Conservation (phyloP, 2,888 invertebrate species). For the Eristalinus aeneus region DNA sequence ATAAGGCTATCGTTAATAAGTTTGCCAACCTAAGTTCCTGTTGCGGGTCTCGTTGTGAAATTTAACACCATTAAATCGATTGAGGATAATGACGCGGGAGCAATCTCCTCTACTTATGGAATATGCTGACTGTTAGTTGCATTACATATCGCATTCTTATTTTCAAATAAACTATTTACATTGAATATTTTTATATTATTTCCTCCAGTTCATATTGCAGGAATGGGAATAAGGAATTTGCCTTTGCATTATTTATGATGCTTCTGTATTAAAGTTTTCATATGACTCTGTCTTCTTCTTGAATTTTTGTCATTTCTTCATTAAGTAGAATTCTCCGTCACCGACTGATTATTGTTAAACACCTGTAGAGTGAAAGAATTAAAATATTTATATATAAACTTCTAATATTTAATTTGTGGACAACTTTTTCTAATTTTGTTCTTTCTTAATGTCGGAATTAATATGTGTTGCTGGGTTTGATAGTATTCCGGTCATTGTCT, state of each 20-base stretch:
- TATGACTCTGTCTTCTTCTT: background rate
- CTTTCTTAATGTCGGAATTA: no score
- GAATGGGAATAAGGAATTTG: background rate
- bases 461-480: no score
- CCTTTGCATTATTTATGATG: background rate
- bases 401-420: no score
- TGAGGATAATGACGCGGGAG: constrained; percentile 11
- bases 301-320: constrained; percentile 4
- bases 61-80: constrained; percentile 10
- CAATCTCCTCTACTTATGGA: constrained; percentile 2
- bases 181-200: background rate
- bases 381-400: no score
- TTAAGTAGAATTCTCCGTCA: no score
- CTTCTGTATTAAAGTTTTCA: background rate
- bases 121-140: constrained; percentile 19
- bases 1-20: background rate
- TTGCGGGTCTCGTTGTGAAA: background rate
- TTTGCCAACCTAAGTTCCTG: constrained; percentile 14
- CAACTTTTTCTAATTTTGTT: no score
- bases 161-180: constrained; percentile 4
- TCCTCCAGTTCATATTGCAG: background rate
- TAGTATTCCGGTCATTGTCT: no score
- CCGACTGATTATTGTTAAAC: no score
- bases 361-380: no score
- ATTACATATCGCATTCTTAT: constrained; percentile 9